These are phyloP conservation scores for Sebastes diaconus DNA, from an alignment of 2,797 vertebrate genomes.

Conservation along the genomic window DNA sequence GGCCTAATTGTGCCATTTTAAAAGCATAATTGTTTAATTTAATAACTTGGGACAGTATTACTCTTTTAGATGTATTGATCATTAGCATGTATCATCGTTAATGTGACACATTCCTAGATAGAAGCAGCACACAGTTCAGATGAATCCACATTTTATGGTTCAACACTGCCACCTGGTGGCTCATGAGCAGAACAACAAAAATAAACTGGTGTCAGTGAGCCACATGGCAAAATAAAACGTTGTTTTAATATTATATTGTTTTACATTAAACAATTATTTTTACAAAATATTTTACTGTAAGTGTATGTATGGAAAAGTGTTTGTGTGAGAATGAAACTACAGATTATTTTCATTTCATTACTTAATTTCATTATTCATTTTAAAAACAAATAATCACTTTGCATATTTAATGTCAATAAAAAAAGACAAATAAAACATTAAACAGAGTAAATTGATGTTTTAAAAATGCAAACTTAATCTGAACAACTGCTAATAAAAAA, in stretches of 20 bases:
- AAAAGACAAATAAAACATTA: not conserved
- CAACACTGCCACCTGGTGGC: conserved; percentile 49
- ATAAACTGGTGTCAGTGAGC: not conserved
- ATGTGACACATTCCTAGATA: not conserved
- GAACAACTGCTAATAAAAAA: not conserved
- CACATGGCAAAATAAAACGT: not conserved
- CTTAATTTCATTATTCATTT: not conserved
- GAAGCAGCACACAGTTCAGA: not conserved
- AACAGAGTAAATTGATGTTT: not conserved
- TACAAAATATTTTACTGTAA: not conserved
- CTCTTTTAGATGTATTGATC: not conserved
- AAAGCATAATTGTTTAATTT: not conserved
- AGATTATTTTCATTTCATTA: not conserved
- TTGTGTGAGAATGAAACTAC: not conserved
- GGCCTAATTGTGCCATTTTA: not conserved
- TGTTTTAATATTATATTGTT: not conserved
- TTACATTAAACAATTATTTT: not conserved
- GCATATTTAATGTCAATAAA: not conserved
- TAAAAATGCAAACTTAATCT: not conserved
- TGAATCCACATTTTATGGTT: not conserved
- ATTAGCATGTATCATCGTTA: not conserved
- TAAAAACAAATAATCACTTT: not conserved
- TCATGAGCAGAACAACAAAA: conserved; percentile 17
- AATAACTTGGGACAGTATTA: not conserved
- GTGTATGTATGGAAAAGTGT: not conserved